Evolutionary conservation across 2,113 vertebrate genomes (phyloP).

Genomic region (Prietella phreatophila): DNA sequence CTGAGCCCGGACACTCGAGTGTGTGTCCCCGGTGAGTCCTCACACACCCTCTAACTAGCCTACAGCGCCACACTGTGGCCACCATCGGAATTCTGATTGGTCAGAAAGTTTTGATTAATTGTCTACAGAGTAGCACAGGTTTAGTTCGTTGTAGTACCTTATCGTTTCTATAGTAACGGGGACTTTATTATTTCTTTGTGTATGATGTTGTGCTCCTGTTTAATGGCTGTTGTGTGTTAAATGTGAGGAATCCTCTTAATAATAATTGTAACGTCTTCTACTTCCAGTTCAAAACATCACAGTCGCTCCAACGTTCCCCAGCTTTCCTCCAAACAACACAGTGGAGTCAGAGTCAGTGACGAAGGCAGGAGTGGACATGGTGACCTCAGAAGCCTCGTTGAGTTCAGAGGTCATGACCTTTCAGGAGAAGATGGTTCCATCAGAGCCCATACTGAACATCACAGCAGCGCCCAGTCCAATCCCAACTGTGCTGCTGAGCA

Average conservation of each 20-base stretch:
- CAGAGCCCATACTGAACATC: conserved; percentile 56
- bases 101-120: background rate
- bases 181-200: background rate
- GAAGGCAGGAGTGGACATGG: background rate
- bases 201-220: background rate
- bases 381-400: conserved; percentile 14
- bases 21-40: conserved; percentile 83
- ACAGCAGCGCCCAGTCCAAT: conserved; percentile 60
- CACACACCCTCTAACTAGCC: background rate
- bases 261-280: background rate
- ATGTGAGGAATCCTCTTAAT: background rate
- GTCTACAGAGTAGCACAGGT: no score
- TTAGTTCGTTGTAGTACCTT: no score
- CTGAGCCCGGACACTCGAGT: conserved; percentile 89
- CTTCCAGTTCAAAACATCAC: conserved; percentile 55
- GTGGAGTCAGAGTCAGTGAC: conserved; percentile 5
- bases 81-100: background rate
- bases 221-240: background rate
- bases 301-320: conserved; percentile 11
- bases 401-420: conserved; percentile 48
- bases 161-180: no score
- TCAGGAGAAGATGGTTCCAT: conserved; percentile 59
- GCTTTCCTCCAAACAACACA: conserved; percentile 36
- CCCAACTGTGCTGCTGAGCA: conserved; percentile 60
- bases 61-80: background rate